Evolutionary conservation across 2,113 vertebrate species (phyloP), one percentile per base, ranked within the genome.

Genomic region (Xenopus laevis): DNA sequence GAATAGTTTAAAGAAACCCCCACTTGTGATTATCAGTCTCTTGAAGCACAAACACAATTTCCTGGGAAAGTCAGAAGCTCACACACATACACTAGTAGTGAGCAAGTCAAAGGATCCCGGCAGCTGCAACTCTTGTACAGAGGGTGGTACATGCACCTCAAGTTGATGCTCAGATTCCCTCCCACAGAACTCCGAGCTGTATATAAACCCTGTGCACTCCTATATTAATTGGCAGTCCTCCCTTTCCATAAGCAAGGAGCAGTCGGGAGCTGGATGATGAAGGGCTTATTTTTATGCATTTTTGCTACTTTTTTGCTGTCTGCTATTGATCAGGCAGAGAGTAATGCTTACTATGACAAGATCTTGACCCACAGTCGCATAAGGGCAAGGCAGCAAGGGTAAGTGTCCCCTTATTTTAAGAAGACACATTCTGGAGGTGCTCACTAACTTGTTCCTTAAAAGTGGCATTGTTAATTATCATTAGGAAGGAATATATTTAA

Each of bases 311-410:
- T 93, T 84, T 84, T 92, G 72, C 84, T 96, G 10, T 89, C 85
- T 65, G 68, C 78, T 78, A 86, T 96, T 82, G 91, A 97, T 81
- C 81, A 79, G 80, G 89, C 86, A 74, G 86, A 94, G 16, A 91
- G 95, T 72, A 94, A 87, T 74, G 93, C 92, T 82, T 94, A 98
- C 83, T 98, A 98, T 86, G 97, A 98, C 89, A 98, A 98, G 86
- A 97, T 99, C 77, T 87, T 99, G 63, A 80, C 88, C 78, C 97
- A 99, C 55, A 99, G 97, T 85, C 93, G 97, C 78, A 97, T 98
- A 83, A 89, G 97, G 66, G 97, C 94, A 75, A 95, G 92, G 57
- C 92, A 94, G 52, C 86, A 99, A 79, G 97, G 97, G 97, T 99
- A 88, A 96, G 97, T 83, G 5, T 10, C 15, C 47, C 47, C 3